Evolutionary conservation across 2,888 invertebrate species (phyloP).

Genomic region (Tenthredo mesomela): DNA sequence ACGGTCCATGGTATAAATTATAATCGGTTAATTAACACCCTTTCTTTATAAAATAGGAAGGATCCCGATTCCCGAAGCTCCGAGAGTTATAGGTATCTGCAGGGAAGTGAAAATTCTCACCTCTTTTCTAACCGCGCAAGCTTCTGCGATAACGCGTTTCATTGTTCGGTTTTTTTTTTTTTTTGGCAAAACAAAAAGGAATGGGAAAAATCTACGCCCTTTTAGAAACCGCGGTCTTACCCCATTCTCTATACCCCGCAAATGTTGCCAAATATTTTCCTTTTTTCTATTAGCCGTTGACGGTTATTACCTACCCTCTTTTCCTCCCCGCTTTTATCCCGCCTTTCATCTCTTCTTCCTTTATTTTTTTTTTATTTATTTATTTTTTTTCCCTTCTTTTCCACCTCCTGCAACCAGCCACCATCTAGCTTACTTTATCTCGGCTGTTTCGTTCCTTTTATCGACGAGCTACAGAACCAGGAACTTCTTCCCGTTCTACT

Average conservation of each 20-base stretch:
- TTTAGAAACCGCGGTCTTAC: slow-evolving; percentile 7
- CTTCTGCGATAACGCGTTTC: neutral
- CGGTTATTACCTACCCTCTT: slow-evolving; percentile 24
- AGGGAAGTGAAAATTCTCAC: slow-evolving; percentile 5
- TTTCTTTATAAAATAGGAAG: slow-evolving; percentile 12
- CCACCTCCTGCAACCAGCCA: neutral
- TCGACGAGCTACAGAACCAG: slow-evolving; percentile 29
- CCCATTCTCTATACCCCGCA: slow-evolving; percentile 25
- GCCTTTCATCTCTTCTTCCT: slow-evolving; percentile 31
- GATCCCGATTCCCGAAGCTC: too few relatives aligned
- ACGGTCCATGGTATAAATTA: neutral
- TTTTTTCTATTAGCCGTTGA: slow-evolving; percentile 43
- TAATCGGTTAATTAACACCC: neutral
- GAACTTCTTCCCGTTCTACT: slow-evolving; percentile 28
- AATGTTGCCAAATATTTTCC: slow-evolving; percentile 45
- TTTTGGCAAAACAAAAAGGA: neutral
- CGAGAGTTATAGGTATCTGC: too few relatives aligned
- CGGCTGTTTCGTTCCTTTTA: slow-evolving; percentile 37
- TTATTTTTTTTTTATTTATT: neutral
- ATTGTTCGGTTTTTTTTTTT: neutral
- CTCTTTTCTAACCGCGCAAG: neutral
- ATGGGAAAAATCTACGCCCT: slow-evolving; percentile 5
- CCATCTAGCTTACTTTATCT: slow-evolving; percentile 26
- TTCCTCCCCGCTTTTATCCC: slow-evolving; percentile 14
- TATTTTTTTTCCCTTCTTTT: neutral